Evolutionary conservation across 2,797 vertebrate species (phyloP).

Genomic region (Ctenopoma multispine): DNA sequence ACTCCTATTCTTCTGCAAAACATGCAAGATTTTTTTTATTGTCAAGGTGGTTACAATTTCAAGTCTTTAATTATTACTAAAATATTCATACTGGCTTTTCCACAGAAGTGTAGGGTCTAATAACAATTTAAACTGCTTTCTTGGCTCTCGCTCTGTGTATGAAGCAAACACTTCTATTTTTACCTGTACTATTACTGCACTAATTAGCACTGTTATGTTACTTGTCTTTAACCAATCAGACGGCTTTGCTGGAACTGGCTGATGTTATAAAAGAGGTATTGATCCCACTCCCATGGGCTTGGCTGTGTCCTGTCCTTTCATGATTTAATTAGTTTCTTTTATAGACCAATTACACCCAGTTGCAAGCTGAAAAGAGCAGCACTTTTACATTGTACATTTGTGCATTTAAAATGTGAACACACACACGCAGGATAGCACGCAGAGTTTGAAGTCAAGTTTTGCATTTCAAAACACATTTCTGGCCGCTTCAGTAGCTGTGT

Average conservation of each 20-base stretch:
- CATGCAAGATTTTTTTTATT: neutral
- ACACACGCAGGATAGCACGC: neutral
- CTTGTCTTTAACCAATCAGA: constrained; percentile 4
- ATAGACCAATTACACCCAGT: constrained; percentile 31
- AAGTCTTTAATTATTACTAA: neutral
- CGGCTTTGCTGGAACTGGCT: constrained; percentile 7
- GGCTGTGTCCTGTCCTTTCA: constrained; percentile 45
- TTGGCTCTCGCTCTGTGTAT: neutral
- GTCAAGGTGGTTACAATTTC: neutral
- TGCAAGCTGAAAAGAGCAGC: constrained; percentile 22
- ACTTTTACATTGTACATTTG: constrained; percentile 1
- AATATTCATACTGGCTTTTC: constrained; percentile 1
- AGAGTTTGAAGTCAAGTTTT: constrained; percentile 19
- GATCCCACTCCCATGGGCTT: constrained; percentile 52
- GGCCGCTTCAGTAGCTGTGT: constrained; percentile 49
- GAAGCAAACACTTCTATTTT: constrained; percentile 11
- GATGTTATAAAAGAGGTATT: constrained; percentile 32
- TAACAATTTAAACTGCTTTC: neutral
- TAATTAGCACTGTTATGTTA: constrained; percentile 7
- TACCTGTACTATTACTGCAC: neutral
- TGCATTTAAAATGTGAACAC: constrained; percentile 31
- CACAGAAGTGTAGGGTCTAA: neutral
- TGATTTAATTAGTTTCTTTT: constrained; percentile 64
- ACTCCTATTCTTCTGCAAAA: neutral
- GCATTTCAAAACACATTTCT: constrained; percentile 52